Evolutionary conservation across 2,888 invertebrate genomes (phyloP), one percentile per base, ranked within the genome.

Genomic region (Iselma pallidipennis): DNA sequence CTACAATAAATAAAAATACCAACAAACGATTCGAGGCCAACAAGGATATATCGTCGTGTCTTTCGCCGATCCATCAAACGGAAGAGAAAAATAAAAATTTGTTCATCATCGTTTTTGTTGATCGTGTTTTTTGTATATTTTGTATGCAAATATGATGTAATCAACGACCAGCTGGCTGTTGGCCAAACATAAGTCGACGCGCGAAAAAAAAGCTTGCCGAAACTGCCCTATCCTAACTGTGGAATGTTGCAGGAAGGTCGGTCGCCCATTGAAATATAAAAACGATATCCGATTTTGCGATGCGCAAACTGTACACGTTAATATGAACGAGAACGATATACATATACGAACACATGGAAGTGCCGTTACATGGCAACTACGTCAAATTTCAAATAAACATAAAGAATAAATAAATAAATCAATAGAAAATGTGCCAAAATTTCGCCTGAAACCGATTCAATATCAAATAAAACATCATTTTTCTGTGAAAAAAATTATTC

Each of bases 151-250:
- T 61, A 56, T 68, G 66, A 69, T 64, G 67, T 69, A 65, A 45
- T 45, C 45, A 21, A 68, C 64, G 54, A 59, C 52, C 57, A 63
- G 69, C 66, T 72, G 73, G 71, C 65, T 65, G 54, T 49, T 59
- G 60, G 72, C 73, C 73, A 73, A 68, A 68, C 50, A 19, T 21
- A 45, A 45, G 56, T 42, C 65, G 59, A n/a, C n/a, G 56, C 59
- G 71, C 68, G 66, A 72, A 70, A 69, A 21, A 10, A 3, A 37
- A 10, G 67, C 63, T 66, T 65, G 71, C 73, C n/a, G 59, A 70
- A 71, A 73, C 73, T 74, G 73, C 71, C 73, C 73, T 74, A 74
- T 69, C 73, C 68, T 67, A 74, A 72, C 69, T 57, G 65, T 62
- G 45, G 66, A 58, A 67, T 59, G 37, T 60, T 51, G 49, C 29